Conservation (phyloP, 2,113 vertebrate species). For the Eretmochelys imbricata region DNA sequence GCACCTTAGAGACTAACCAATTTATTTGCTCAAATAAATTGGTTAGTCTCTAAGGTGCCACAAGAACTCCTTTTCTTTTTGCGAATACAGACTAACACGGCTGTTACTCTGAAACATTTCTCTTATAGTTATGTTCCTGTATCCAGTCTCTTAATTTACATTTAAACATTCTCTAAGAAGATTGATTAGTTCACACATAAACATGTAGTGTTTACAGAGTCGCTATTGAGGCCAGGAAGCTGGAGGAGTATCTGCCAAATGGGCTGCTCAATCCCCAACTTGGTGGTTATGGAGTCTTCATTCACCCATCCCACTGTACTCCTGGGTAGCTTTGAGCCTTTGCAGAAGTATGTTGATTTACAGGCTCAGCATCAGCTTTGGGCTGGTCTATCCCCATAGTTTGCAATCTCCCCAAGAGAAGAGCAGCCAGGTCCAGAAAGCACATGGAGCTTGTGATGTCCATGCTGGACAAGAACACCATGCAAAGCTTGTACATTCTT, state of each 20-base stretch:
- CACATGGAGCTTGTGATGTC: not conserved
- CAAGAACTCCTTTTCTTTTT: too few relatives aligned
- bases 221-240: not conserved
- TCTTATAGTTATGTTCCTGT: not conserved
- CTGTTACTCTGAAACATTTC: too few relatives aligned
- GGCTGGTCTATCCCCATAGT: not conserved
- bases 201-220: not conserved
- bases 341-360: not conserved
- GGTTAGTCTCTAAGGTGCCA: too few relatives aligned
- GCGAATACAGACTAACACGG: too few relatives aligned
- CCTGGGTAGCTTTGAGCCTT: not conserved
- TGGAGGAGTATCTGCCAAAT: not conserved
- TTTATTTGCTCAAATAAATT: too few relatives aligned
- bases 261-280: accelerated
- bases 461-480: not conserved
- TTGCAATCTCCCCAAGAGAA: not conserved
- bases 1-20: too few relatives aligned
- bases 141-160: not conserved
- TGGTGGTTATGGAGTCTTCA: not conserved
- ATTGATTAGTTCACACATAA: not conserved
- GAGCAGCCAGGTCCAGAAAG: not conserved
- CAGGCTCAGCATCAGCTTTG: not conserved
- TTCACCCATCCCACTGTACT: not conserved
- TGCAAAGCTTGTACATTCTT: not conserved
- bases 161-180: not conserved